These are phyloP conservation scores for Tetragonisca angustula DNA, from an alignment of 2,888 invertebrate species.

Conservation along the genomic window DNA sequence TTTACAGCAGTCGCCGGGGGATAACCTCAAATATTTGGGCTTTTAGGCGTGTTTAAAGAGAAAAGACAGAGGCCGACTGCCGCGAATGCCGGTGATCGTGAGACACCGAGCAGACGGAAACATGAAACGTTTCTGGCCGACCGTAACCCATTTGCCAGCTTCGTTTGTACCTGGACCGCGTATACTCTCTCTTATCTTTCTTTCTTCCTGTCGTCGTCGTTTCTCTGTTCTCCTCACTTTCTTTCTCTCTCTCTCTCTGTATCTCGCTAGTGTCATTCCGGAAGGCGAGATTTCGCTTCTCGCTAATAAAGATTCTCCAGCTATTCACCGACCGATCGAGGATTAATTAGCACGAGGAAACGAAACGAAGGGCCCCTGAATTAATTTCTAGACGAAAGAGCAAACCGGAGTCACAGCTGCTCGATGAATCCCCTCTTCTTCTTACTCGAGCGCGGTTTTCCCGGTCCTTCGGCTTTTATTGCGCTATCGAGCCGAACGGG, in stretches of 20 bases:
- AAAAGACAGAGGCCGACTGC: slow-evolving; percentile 69
- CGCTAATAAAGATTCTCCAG: slow-evolving; percentile 22
- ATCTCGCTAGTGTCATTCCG: not conserved
- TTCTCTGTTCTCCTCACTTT: not conserved
- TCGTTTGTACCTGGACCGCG: slow-evolving; percentile 39
- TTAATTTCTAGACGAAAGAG: slow-evolving; percentile 57
- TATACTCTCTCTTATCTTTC: not conserved
- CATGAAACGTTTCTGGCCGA: slow-evolving; percentile 68
- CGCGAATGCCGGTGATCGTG: slow-evolving; percentile 49
- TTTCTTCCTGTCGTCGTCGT: not conserved
- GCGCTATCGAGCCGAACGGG: slow-evolving; percentile 29
- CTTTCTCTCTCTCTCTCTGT: not conserved
- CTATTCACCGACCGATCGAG: not conserved
- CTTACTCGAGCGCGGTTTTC: too few species aligned
- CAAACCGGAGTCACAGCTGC: too few species aligned
- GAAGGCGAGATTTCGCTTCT: slow-evolving; percentile 21
- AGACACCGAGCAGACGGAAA: slow-evolving; percentile 62
- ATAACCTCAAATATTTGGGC: slow-evolving; percentile 82
- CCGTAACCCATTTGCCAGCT: slow-evolving; percentile 39
- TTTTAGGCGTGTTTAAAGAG: slow-evolving; percentile 79
- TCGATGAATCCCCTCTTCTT: too few species aligned
- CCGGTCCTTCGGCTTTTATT: slow-evolving; percentile 32
- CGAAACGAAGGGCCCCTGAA: slow-evolving; percentile 36
- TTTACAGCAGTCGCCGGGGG: slow-evolving; percentile 74
- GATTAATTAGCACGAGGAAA: too few species aligned